Evolutionary conservation across 2,113 vertebrate species (phyloP).

Genomic region (Ailuropoda melanoleuca): DNA sequence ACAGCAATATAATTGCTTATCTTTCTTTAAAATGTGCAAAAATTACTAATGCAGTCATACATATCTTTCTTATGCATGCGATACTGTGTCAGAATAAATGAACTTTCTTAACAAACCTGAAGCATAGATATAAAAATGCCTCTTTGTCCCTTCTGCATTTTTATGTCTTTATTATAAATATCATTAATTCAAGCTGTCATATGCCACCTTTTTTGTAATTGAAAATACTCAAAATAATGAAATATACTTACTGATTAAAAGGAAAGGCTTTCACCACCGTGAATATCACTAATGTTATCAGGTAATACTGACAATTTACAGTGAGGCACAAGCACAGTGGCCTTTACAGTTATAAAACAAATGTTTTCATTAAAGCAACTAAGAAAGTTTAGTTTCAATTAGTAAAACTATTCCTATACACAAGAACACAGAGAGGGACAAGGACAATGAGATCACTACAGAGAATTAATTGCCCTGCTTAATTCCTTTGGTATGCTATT

Average conservation of each 20-base stretch:
- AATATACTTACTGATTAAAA: constrained; percentile 77
- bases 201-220: constrained; percentile 78
- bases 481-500: constrained; percentile 54
- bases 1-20: constrained; percentile 84
- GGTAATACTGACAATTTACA: constrained; percentile 42
- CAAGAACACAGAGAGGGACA: background rate
- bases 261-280: constrained; percentile 45
- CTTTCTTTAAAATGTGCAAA: constrained; percentile 82
- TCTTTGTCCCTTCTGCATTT: constrained; percentile 84
- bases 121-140: constrained; percentile 83
- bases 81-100: constrained; percentile 85
- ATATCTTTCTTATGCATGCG: constrained; percentile 81
- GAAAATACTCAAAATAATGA: constrained; percentile 84
- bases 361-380: constrained; percentile 56
- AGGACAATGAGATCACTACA: constrained; percentile 30
- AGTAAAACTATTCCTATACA: constrained; percentile 57
- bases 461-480: constrained; percentile 54
- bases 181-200: constrained; percentile 85
- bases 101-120: constrained; percentile 85
- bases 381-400: constrained; percentile 65
- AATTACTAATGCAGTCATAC: constrained; percentile 83
- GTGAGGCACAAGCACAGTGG: background rate
- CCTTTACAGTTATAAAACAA: constrained; percentile 54
- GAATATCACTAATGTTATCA: constrained; percentile 18
- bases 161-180: constrained; percentile 88